Evolutionary conservation across 2,797 vertebrate species (phyloP).

Genomic region (Ctenosaura bakeri): DNA sequence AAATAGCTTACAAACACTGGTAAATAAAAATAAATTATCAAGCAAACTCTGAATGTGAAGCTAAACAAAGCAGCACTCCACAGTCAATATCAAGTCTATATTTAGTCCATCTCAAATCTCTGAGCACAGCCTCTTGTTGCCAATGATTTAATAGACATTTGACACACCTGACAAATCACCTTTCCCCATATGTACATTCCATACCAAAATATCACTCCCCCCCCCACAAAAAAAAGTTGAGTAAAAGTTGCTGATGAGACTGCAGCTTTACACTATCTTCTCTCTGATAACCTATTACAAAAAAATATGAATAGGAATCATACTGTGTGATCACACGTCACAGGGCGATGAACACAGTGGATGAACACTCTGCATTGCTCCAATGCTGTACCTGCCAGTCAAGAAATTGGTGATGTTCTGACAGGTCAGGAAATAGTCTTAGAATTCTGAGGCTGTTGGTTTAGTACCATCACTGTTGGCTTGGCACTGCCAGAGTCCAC

Average conservation of each 20-base stretch:
- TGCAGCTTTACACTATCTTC: background rate
- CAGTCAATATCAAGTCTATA: background rate
- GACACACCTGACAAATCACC: background rate
- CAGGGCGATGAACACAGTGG: background rate
- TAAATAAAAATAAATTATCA: conserved; percentile 1
- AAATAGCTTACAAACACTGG: background rate
- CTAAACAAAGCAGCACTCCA: background rate
- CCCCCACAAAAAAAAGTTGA: background rate
- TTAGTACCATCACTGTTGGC: background rate
- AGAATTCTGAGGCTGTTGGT: background rate
- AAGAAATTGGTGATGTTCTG: background rate
- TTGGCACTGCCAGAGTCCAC: background rate
- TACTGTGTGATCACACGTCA: background rate
- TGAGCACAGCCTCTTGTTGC: background rate
- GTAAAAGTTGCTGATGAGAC: background rate
- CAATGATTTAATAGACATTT: background rate
- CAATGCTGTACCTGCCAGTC: background rate
- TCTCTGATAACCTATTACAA: background rate
- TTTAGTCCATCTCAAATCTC: background rate
- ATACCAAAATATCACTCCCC: background rate
- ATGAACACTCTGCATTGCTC: background rate
- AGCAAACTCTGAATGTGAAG: background rate
- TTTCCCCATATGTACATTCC: background rate
- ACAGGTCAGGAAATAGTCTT: background rate
- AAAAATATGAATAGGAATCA: background rate